Conservation (phyloP, 2,113 vertebrate genomes). For the Vulpes lagopus region DNA sequence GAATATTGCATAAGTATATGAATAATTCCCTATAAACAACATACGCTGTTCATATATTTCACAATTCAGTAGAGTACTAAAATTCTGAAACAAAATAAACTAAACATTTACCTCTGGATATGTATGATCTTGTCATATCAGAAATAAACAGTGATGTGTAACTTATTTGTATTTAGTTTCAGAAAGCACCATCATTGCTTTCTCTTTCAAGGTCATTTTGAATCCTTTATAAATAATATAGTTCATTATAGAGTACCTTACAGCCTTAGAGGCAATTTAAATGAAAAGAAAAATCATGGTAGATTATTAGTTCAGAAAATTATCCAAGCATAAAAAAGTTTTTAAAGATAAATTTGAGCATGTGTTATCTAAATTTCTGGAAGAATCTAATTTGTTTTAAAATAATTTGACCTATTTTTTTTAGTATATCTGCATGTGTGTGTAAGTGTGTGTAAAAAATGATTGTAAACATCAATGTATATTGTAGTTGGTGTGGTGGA, state of each 20-base stretch:
- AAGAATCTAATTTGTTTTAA: slow-evolving; percentile 56
- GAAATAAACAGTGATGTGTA: slow-evolving; percentile 1
- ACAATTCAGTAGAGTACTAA: background rate
- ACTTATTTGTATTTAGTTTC: slow-evolving; percentile 60
- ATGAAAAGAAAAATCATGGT: slow-evolving; percentile 37
- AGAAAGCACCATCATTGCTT: slow-evolving; percentile 31
- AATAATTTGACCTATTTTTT: slow-evolving; percentile 32
- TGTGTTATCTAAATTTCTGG: slow-evolving; percentile 17
- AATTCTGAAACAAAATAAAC: slow-evolving; percentile 61
- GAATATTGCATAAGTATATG: background rate
- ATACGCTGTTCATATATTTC: background rate
- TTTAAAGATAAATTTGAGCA: slow-evolving; percentile 35
- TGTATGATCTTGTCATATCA: slow-evolving; percentile 1
- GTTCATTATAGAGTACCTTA: background rate
- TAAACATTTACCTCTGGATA: slow-evolving; percentile 41
- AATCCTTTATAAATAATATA: slow-evolving; percentile 57
- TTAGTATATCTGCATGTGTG: background rate
- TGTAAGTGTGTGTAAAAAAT: background rate
- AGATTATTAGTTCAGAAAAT: slow-evolving; percentile 48
- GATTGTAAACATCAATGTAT: background rate
- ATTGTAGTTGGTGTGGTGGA: background rate
- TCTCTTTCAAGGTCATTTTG: slow-evolving; percentile 61
- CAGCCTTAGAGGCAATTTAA: background rate
- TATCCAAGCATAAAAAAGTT: slow-evolving; percentile 22
- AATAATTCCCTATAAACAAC: slow-evolving; percentile 38